Evolutionary conservation across 2,888 invertebrate species (phyloP), one percentile per base, ranked within the genome.

Genomic region (Chrysolina americana): DNA sequence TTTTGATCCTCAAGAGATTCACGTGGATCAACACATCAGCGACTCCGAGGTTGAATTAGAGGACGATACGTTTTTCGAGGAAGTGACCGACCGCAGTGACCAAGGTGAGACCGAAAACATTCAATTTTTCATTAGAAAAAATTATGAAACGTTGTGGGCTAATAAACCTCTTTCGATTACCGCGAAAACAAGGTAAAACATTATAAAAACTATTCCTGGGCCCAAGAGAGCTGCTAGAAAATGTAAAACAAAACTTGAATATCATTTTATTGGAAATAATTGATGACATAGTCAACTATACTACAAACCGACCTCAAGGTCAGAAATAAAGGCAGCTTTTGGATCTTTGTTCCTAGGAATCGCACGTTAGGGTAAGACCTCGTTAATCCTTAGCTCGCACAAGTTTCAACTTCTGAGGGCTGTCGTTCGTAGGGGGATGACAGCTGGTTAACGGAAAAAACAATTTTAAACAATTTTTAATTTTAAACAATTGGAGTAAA

Each of bases 251-350:
- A 6, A 50, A 50, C n/a, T 50, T 50, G n/a, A 5, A 50, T 17
- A 50, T 50, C 13, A 50, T 50, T 50, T 17, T 6, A 50, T 50
- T 50, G 50, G 19, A 50, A 50, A 50, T 50, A 50, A 50, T 50
- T 50, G 50, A 50, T 50, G 50, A 50, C 50, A 17, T 50, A 50
- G 50, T 50, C 50, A 50, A 50, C 50, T 50, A 50, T 50, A 50
- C 50, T 1, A 50, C n/a, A 17, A 50, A 17, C 50, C 50, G 50
- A 50, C 50, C 50, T 50, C 50, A 50, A 50, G 50, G 50, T 50
- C n/a, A 50, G 17, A 50, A n/a, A n/a, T n/a, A 50, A 50, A 50
- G n/a, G 50, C 50, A 50, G 50, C 17, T 50, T 50, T 50, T 50
- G n/a, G 5, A 50, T n/a, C n/a, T n/a, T n/a, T n/a, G n/a, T n/a